Evolutionary conservation across 2,113 vertebrate species (phyloP).

Genomic region (Neomonachus schauinslandi): DNA sequence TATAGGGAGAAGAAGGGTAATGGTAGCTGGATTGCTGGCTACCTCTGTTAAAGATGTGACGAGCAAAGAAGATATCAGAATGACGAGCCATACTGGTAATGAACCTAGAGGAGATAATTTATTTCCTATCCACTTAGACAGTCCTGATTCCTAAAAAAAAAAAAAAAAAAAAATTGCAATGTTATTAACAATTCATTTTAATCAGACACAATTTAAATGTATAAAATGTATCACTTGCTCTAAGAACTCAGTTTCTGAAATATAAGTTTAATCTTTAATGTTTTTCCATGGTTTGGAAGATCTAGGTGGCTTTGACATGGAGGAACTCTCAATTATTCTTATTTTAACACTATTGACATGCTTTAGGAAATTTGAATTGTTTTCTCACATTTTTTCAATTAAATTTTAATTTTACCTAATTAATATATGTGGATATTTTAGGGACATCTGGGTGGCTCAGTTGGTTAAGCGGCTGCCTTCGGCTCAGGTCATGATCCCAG

Average conservation of each 20-base stretch:
- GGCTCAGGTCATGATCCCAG: too few species aligned
- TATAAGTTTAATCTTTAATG: neutral
- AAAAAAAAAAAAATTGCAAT: neutral
- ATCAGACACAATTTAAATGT: neutral
- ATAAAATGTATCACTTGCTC: neutral
- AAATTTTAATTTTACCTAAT: conserved; percentile 4
- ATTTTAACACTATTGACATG: neutral
- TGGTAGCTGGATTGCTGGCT: conserved; percentile 95
- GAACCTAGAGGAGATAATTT: conserved; percentile 92
- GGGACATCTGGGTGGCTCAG: too few species aligned
- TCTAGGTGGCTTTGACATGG: neutral
- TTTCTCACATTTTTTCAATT: neutral
- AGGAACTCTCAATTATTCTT: neutral
- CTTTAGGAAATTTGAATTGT: neutral
- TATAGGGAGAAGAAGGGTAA: conserved; percentile 95
- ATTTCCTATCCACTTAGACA: conserved; percentile 92
- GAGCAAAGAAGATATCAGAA: conserved; percentile 91
- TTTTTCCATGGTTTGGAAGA: neutral
- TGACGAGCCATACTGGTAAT: conserved; percentile 88
- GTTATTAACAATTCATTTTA: conserved; percentile 23
- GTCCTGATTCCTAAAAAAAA: conserved; percentile 89
- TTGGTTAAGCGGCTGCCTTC: too few species aligned
- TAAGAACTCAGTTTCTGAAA: conserved; percentile 44
- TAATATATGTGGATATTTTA: neutral
- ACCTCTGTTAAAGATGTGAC: conserved; percentile 95